These are phyloP conservation scores for Ganaspis brasiliensis DNA, from an alignment of 2,888 invertebrate genomes.

Conservation along the genomic window DNA sequence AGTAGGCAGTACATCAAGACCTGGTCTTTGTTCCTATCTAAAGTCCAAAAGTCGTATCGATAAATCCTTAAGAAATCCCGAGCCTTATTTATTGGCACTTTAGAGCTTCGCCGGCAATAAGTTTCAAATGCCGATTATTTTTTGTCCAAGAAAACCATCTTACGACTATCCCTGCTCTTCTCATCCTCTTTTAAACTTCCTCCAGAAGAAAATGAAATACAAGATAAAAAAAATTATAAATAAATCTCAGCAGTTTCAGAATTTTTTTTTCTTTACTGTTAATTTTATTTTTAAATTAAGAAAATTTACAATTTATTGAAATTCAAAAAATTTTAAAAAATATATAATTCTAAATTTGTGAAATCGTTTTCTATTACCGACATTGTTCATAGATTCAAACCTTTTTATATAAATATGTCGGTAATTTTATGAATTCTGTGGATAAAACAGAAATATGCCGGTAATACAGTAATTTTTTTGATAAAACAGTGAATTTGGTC, in stretches of 20 bases:
- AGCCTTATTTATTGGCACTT: constrained; percentile 77
- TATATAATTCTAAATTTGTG: too few relatives aligned
- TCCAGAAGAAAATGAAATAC: constrained; percentile 22
- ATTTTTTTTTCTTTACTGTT: neutral
- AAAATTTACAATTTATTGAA: too few relatives aligned
- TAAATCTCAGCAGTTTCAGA: neutral
- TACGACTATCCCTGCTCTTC: constrained; percentile 42
- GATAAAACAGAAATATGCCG: too few relatives aligned
- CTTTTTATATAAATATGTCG: too few relatives aligned
- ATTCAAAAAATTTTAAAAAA: too few relatives aligned
- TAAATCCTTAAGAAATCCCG: constrained; percentile 71
- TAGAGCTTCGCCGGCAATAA: constrained; percentile 58
- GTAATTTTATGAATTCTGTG: too few relatives aligned
- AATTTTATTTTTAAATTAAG: too few relatives aligned
- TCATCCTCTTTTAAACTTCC: constrained; percentile 41
- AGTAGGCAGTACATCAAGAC: neutral
- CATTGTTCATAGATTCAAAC: too few relatives aligned
- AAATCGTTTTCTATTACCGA: too few relatives aligned
- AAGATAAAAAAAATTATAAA: neutral
- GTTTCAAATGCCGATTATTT: constrained; percentile 45
- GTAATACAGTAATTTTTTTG: too few relatives aligned
- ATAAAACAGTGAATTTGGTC: too few relatives aligned
- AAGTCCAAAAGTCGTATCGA: constrained; percentile 72
- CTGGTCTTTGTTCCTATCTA: constrained; percentile 62
- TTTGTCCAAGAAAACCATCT: constrained; percentile 51